Base-by-base conservation (phyloP, 2,113 vertebrate species). In the Colaptes auratus region DNA sequence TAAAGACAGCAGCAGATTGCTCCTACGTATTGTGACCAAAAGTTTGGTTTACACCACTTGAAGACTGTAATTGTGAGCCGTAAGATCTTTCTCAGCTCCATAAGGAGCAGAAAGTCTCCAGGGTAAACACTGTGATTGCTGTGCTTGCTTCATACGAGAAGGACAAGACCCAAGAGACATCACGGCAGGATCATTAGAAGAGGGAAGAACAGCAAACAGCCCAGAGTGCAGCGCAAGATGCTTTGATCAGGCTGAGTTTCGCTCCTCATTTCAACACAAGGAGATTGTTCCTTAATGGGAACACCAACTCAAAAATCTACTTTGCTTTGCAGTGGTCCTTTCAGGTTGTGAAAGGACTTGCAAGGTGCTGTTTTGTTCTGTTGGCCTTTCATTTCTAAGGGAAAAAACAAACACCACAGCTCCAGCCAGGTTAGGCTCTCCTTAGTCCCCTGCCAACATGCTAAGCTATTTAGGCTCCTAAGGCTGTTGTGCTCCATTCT, bases 141-240 rank as follows among this genome's bases (percentile, higher is more conserved):
- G 25, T 7, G 30, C 73, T 15, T 72, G 18, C 46, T 71, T 42
- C 69, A 16, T 6, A 33, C 6, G 60, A 73, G 56, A 53, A 87
- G 56, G 56, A 59, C 60, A 52, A 71, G 82, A 88, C 39, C 24
- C 56, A 17, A 13, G 63, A 91, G 63, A 76, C 4, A 21, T 48
- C 0, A 0, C 2, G 44, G 78, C 31, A 65, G 82, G 46, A 81
- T 71, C 69, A 35, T 59, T 5, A 88, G 76, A 44, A 83, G 46
- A 92, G 20, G 12, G 20, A 59, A 59, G 72, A 59, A 63, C 31
- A 88, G 71, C 48, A 60, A 73, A 85, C 0, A 93, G 77, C 82
- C 58, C 53, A 30, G 56, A 77, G 86, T 17, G 30, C 10, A 1
- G 70, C 1, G 0, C 4, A 4, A 12, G 15, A 39, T 0, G 0